phyloP scores from a whole-genome alignment of 1,140 invertebrate genomes.

The Drosophila navojoa region DNA sequence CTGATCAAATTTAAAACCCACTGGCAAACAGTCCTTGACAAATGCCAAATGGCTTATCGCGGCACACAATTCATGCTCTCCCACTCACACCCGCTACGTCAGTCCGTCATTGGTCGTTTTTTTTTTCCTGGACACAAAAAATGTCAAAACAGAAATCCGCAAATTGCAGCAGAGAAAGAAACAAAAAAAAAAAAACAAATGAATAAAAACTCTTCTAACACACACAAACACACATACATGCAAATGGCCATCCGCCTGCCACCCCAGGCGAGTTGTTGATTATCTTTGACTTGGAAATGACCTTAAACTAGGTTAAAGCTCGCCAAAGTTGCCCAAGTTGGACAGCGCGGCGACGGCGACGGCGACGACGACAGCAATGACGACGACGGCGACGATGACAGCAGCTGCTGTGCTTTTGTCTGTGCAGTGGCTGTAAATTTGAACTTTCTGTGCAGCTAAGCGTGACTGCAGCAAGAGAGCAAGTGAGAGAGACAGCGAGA shows the following conservation, averaged over 20 bases:
- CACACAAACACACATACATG: slow-evolving; percentile 2
- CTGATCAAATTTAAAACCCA: not conserved
- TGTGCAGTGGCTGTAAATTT: slow-evolving; percentile 47
- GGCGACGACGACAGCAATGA: not conserved
- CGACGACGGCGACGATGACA: not conserved
- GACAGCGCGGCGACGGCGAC: not conserved
- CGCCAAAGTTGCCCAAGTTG: slow-evolving; percentile 60
- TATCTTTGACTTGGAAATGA: slow-evolving; percentile 79
- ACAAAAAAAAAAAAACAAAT: not conserved
- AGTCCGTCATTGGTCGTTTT: slow-evolving; percentile 5
- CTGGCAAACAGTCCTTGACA: slow-evolving; percentile 57
- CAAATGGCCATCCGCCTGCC: not conserved
- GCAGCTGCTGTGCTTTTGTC: slow-evolving; percentile 24
- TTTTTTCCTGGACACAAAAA: slow-evolving; percentile 21
- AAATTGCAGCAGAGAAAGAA: slow-evolving; percentile 3
- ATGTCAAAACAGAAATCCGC: slow-evolving; percentile 38
- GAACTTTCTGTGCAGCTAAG: slow-evolving; percentile 77
- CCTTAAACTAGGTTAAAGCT: slow-evolving; percentile 82
- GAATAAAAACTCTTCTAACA: slow-evolving; percentile 14
- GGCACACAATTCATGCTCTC: slow-evolving; percentile 21
- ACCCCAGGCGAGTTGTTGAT: slow-evolving; percentile 48
- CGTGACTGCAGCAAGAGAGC: slow-evolving; percentile 40
- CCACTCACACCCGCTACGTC: not conserved
- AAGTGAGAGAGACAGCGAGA: slow-evolving; percentile 3
- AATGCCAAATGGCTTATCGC: slow-evolving; percentile 49